Conservation (phyloP, 2,888 invertebrate species). For the Tenthredo amoena region DNA sequence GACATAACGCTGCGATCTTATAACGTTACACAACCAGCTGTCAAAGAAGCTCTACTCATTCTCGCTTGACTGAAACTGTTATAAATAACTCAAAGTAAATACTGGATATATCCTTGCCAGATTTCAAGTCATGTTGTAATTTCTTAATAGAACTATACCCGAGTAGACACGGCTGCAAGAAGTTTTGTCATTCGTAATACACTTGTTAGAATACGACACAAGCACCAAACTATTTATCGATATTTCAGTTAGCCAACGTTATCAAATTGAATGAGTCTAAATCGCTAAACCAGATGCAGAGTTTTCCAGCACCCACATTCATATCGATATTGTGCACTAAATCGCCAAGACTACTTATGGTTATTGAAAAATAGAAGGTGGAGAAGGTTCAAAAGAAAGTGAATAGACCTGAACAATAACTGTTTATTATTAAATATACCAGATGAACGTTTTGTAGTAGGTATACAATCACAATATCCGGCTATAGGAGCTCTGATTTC, state of each 20-base stretch:
- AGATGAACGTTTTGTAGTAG: background rate
- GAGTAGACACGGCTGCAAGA: too few relatives aligned
- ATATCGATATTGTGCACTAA: too few relatives aligned
- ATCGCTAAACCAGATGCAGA: too few relatives aligned
- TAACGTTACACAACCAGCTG: background rate
- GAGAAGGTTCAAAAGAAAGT: background rate
- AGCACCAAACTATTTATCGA: too few relatives aligned
- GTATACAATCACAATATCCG: background rate
- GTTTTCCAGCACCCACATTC: too few relatives aligned
- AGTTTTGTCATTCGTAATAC: too few relatives aligned
- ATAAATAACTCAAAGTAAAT: background rate
- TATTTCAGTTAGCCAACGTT: too few relatives aligned
- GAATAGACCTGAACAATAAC: background rate
- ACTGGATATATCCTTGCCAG: too few relatives aligned
- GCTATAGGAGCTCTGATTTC: background rate
- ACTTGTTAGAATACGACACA: too few relatives aligned
- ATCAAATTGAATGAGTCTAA: too few relatives aligned
- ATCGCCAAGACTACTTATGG: background rate
- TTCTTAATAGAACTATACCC: too few relatives aligned
- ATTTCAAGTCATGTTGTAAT: too few relatives aligned
- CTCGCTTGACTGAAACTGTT: background rate
- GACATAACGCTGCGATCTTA: background rate
- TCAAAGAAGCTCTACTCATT: background rate
- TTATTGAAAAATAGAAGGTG: background rate
- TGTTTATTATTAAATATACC: conserved; percentile 17